Conservation (phyloP, 1,140 invertebrate genomes). For the Himalopsyche phryganea region DNA sequence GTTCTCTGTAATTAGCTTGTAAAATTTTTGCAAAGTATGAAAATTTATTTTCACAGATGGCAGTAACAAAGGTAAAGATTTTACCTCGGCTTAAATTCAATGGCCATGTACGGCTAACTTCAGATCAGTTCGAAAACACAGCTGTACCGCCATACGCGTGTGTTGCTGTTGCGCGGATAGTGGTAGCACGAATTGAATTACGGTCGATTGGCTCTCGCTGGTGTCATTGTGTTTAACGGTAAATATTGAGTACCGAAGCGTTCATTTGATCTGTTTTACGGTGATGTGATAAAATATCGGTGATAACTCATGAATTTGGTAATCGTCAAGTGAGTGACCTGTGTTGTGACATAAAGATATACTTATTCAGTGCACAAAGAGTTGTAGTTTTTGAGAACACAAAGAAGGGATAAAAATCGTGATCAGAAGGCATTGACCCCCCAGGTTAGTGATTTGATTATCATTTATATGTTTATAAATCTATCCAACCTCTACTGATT, state of each 20-base stretch:
- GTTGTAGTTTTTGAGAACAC: slow-evolving; percentile 13
- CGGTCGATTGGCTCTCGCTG: not conserved
- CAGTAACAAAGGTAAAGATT: too few relatives aligned
- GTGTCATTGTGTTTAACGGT: slow-evolving; percentile 24
- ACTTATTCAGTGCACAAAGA: slow-evolving; percentile 14
- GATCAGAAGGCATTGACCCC: slow-evolving; percentile 13
- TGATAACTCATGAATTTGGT: slow-evolving; percentile 1
- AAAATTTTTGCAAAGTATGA: too few relatives aligned
- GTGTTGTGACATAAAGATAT: slow-evolving; percentile 10
- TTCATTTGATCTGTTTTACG: not conserved
- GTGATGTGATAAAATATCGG: not conserved
- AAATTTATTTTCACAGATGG: too few relatives aligned
- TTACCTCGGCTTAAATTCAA: too few relatives aligned
- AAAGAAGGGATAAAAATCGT: slow-evolving; percentile 21
- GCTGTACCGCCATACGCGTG: slow-evolving; percentile 17
- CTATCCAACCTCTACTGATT: not conserved
- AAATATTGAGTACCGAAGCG: slow-evolving; percentile 9
- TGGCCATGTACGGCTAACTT: not conserved
- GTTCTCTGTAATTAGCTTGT: too few relatives aligned
- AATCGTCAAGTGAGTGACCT: slow-evolving; percentile 9
- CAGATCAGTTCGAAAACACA: slow-evolving; percentile 10
- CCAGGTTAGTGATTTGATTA: slow-evolving; percentile 7
- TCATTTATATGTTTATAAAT: slow-evolving; percentile 1
- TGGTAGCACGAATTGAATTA: not conserved
- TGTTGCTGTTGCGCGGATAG: slow-evolving; percentile 6